phyloP scores from a whole-genome alignment of 1,140 invertebrate species.

The Temnothorax nylanderi region DNA sequence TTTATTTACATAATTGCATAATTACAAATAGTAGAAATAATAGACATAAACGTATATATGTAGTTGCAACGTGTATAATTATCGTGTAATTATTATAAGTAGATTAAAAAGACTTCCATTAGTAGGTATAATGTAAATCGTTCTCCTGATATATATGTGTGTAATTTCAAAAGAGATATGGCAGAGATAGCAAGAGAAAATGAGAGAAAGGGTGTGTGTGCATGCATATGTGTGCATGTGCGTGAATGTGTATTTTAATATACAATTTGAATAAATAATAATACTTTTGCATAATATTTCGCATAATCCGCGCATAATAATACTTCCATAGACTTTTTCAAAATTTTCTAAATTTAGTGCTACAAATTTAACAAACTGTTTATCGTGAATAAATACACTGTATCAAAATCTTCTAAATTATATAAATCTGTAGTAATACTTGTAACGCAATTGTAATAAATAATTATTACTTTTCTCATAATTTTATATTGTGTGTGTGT shows the following conservation, averaged over 20 bases:
- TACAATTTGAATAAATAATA: background rate
- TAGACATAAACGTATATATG: background rate
- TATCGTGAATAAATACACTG: background rate
- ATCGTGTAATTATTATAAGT: constrained; percentile 38
- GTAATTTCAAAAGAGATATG: background rate
- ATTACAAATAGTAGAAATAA: constrained; percentile 33
- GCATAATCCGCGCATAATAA: background rate
- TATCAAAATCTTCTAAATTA: background rate
- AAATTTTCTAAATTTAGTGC: background rate
- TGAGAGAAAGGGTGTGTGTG: background rate
- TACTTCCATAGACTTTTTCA: background rate
- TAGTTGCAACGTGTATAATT: background rate
- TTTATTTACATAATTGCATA: constrained; percentile 36
- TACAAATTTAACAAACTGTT: background rate
- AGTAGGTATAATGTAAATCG: background rate
- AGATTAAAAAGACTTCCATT: constrained; percentile 41
- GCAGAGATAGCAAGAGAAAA: background rate
- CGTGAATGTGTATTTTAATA: background rate
- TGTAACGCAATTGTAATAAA: background rate
- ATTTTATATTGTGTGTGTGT: background rate
- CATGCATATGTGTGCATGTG: background rate
- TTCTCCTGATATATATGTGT: background rate
- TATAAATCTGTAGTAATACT: background rate
- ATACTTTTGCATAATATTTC: too few relatives aligned
- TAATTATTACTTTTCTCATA: background rate